These are phyloP conservation scores for Emydocephalus ijimae DNA, from an alignment of 2,113 vertebrate species.

Conservation along the genomic window DNA sequence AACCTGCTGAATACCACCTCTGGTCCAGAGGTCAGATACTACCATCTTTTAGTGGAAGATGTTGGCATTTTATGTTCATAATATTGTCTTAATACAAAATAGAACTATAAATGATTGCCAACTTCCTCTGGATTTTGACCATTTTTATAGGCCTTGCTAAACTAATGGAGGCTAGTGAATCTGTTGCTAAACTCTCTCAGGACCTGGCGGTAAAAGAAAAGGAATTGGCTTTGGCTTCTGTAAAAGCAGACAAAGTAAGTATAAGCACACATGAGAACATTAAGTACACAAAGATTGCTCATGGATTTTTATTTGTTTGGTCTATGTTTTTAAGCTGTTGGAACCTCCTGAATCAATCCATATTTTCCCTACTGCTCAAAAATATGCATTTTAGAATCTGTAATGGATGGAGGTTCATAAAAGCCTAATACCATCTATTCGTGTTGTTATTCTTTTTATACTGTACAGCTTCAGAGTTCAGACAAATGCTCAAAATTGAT, in stretches of 20 bases:
- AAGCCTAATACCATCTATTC: not conserved
- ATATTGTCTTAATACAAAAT: not conserved
- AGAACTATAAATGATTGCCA: not conserved
- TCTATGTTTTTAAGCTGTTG: not conserved
- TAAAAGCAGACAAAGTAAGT: conserved; percentile 81
- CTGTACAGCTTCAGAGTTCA: not conserved
- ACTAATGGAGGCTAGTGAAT: conserved; percentile 83
- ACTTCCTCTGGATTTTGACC: conserved; percentile 29
- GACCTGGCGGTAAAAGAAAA: conserved; percentile 78
- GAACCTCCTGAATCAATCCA: not conserved
- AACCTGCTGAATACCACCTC: too few species aligned
- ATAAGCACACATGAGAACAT: not conserved
- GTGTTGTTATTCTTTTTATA: not conserved
- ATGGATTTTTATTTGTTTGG: not conserved
- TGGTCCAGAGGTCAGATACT: not conserved
- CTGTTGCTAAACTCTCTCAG: conserved; percentile 71
- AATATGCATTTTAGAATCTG: not conserved
- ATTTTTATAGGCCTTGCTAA: conserved; percentile 73
- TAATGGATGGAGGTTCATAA: not conserved
- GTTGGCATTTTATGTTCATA: not conserved
- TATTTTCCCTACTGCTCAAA: not conserved
- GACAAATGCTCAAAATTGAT: not conserved
- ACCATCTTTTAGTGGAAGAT: not conserved
- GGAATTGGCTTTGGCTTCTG: conserved; percentile 78
- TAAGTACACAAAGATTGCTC: not conserved